A percentile compares a stretch with the other conserved stretches of the same genome.
These are phyloP conservation scores for Caerostris darwini DNA, from an alignment of 1,140 invertebrate genomes.

Conservation along the genomic window DNA sequence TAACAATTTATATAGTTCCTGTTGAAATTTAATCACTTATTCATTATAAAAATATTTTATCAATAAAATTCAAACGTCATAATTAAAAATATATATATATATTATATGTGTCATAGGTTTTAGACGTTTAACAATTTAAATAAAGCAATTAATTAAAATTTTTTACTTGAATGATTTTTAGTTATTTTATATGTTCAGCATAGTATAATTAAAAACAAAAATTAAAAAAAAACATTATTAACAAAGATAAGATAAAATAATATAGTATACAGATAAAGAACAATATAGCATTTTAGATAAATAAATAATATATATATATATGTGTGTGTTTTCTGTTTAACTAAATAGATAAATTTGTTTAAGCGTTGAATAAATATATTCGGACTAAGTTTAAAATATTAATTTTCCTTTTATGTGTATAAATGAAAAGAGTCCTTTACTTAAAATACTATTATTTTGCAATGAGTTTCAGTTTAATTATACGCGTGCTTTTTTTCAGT, in stretches of 20 bases:
- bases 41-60: background rate
- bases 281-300: background rate
- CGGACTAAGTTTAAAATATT: too few relatives aligned
- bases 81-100: constrained; percentile 12
- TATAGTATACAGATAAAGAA: background rate
- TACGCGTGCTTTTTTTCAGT: too few relatives aligned
- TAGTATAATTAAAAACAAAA: too few relatives aligned
- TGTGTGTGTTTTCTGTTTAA: background rate
- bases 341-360: background rate
- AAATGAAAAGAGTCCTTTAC: too few relatives aligned
- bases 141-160: too few relatives aligned
- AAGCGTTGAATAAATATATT: background rate
- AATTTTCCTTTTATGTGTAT: too few relatives aligned
- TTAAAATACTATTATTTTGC: too few relatives aligned
- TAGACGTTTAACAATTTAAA: too few relatives aligned
- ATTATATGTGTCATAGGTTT: background rate
- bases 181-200: too few relatives aligned
- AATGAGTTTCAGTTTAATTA: too few relatives aligned
- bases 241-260: background rate
- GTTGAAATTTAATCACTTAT: background rate
- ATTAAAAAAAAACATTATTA: too few relatives aligned
- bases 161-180: too few relatives aligned
- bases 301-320: background rate
- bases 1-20: background rate
- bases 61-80: background rate